Evolutionary conservation across 2,113 vertebrate genomes (phyloP).

Genomic region (Hassar affinis): DNA sequence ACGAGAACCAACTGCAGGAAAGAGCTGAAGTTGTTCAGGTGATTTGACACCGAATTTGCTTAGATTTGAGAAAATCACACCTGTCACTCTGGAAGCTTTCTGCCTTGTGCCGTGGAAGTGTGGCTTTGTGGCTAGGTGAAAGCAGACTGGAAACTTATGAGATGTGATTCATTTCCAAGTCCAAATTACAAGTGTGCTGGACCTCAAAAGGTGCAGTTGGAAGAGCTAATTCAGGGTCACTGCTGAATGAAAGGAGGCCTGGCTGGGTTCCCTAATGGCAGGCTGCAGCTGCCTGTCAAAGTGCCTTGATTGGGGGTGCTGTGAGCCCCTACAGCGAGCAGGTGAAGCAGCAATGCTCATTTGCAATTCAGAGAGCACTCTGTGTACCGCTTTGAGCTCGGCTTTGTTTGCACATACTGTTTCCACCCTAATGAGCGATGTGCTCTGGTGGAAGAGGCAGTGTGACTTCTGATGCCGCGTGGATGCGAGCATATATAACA

Average conservation of each 20-base stretch:
- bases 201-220: neutral
- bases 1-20: neutral
- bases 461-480: neutral
- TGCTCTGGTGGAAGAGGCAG: slow-evolving; percentile 11
- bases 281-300: slow-evolving; percentile 63
- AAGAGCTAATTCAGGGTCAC: slow-evolving; percentile 11
- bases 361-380: slow-evolving; percentile 66
- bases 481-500: neutral
- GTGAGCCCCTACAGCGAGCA: slow-evolving; percentile 69
- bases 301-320: slow-evolving; percentile 65
- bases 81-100: neutral
- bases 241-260: slow-evolving; percentile 31
- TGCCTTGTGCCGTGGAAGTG: neutral
- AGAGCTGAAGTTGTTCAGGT: neutral
- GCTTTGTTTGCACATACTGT: slow-evolving; percentile 74
- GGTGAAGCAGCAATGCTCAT: slow-evolving; percentile 69
- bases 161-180: neutral
- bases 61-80: neutral
- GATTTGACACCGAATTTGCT: neutral
- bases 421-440: slow-evolving; percentile 70
- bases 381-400: slow-evolving; percentile 53
- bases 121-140: neutral
- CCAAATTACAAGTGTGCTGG: neutral
- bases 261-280: slow-evolving; percentile 54
- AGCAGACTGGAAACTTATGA: neutral